Conservation (phyloP, 2,797 vertebrate species). For the Lagothrix lagotricha region DNA sequence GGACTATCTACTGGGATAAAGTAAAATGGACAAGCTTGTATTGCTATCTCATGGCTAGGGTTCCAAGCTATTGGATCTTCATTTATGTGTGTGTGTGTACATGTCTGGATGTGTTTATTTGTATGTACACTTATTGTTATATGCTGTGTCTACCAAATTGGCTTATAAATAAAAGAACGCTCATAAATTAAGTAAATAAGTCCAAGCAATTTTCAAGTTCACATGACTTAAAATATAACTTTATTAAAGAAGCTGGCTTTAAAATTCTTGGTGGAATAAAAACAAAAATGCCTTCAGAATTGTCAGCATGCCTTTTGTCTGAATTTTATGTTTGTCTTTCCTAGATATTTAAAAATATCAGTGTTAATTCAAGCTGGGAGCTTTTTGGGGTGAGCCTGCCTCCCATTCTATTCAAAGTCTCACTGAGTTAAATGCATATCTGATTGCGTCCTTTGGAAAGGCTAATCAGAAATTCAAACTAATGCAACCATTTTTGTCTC, state of each 20-base stretch:
- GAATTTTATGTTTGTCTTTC: background rate
- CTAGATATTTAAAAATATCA: background rate
- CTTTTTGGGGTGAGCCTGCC: background rate
- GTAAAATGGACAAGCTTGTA: background rate
- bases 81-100: background rate
- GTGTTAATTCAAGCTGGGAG: background rate
- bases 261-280: background rate
- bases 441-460: too few relatives aligned
- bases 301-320: background rate
- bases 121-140: background rate
- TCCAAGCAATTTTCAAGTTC: background rate
- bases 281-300: background rate
- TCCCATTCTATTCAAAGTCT: background rate
- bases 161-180: background rate
- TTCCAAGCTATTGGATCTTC: background rate
- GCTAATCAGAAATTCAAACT: too few relatives aligned
- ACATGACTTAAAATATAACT: background rate
- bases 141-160: background rate
- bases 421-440: background rate
- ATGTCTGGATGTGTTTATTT: background rate
- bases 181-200: background rate
- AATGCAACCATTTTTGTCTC: too few relatives aligned
- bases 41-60: background rate
- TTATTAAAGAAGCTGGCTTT: background rate
- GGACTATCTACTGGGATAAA: background rate